These are phyloP conservation scores for Sanderia malayensis DNA, from an alignment of 30 jellyfish, hydroid and myxozoan species.

Conservation along the genomic window DNA sequence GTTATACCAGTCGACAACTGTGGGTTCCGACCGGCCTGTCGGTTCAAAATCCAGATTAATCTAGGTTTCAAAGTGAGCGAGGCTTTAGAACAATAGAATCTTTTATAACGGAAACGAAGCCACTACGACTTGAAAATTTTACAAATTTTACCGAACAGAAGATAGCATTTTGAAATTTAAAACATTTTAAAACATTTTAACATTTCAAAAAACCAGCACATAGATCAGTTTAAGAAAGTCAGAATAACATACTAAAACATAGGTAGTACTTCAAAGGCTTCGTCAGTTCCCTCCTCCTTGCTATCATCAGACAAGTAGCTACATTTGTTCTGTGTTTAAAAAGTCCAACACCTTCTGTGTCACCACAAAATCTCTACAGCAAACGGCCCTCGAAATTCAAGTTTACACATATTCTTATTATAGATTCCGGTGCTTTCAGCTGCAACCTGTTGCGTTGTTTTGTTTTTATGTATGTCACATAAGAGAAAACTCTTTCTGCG, in stretches of 20 bases:
- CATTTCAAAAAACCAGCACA: no score
- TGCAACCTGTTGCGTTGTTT: constrained; percentile 28
- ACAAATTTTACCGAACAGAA: not conserved
- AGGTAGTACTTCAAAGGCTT: constrained; percentile 12
- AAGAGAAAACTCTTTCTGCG: constrained; percentile 25
- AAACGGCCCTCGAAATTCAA: not conserved
- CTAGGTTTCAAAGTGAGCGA: not conserved
- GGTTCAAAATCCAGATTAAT: not conserved
- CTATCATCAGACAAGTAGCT: not conserved
- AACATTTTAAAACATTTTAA: no score
- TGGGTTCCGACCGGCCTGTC: no score
- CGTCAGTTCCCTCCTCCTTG: constrained; percentile 16
- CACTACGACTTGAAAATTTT: no score
- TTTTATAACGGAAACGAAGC: not conserved
- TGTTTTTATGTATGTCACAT: constrained; percentile 11
- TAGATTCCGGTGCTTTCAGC: constrained; percentile 18
- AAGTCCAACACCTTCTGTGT: constrained; percentile 1
- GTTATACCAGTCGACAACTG: no score
- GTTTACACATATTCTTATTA: constrained; percentile 6
- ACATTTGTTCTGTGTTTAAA: constrained; percentile 5
- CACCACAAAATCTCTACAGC: constrained; percentile 13
- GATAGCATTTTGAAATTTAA: not conserved
- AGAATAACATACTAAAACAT: no score
- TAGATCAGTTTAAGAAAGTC: no score
- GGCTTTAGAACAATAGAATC: not conserved